Base-by-base conservation (phyloP, 1,140 invertebrate genomes). In the Gonatopus flavifemur region DNA sequence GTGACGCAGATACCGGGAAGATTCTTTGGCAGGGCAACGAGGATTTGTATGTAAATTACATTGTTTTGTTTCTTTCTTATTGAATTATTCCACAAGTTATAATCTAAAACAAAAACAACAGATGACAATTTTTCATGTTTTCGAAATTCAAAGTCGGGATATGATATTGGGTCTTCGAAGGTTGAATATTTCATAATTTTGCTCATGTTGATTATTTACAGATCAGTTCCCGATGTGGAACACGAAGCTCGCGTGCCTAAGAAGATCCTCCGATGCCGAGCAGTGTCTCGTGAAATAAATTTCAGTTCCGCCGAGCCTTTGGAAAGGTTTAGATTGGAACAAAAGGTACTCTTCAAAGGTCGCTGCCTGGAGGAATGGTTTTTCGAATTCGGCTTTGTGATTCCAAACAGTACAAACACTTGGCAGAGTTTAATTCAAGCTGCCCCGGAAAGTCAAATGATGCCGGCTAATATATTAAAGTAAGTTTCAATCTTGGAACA, bases 371-470 rank as follows among this genome's bases (percentile, higher is more conserved):
- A 95, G 82, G 95, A 99, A 79, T 99, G 97, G 97, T 93, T 91
- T 74, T 99, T 99, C 78, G 95, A 99, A 72, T 98, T 99, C 86
- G 98, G 98, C 31, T 98, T 95, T 79, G 96, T 99, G 1, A 98
- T 98, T 67, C 93, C 96, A 15, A 95, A 96, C 63, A 98, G 96
- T 15, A 98, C 96, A 33, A 99, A 99, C 77, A 98, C 96, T 3
- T 99, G 98, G 98, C 96, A 98, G 75, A 96, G 91, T 49, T 81
- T 95, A 15, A 97, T 99, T 61, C 94, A 98, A 81, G 96, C 97
- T 28, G 97, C 98, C 0, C 96, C 97, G 3, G 96, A 99, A 78
- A 96, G 92, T 52, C 94, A 99, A 81, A 99, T 99, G 96, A 98
- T 99, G 93, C 96, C 98, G 32, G 95, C 96, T 2, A 94, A 93